A percentile compares a stretch with the other conserved stretches of the same genome.
These are phyloP conservation scores for Gasterosteus nipponicus DNA, from an alignment of 2,113 vertebrate species.

Conservation along the genomic window DNA sequence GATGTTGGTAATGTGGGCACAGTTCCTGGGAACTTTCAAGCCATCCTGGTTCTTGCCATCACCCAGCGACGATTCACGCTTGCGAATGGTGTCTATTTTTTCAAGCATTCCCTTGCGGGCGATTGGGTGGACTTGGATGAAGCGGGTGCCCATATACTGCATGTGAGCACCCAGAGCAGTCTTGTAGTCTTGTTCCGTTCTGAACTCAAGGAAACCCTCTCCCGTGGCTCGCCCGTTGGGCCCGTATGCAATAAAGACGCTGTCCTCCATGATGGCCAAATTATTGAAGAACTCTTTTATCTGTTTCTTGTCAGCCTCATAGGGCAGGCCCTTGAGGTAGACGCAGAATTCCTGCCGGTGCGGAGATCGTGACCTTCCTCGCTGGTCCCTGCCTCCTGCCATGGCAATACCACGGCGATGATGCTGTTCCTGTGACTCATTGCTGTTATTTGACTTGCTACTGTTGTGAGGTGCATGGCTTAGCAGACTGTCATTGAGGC, in stretches of 20 bases:
- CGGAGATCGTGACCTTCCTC: conserved; percentile 93
- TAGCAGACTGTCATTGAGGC: conserved; percentile 80
- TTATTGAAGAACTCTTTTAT: conserved; percentile 99
- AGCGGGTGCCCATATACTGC: conserved; percentile 97
- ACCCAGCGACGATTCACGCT: conserved; percentile 84
- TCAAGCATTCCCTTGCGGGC: conserved; percentile 96
- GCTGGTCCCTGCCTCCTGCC: conserved; percentile 80
- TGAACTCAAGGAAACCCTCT: conserved; percentile 97
- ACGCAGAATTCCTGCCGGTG: conserved; percentile 94
- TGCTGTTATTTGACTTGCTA: conserved; percentile 72
- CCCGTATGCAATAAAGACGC: conserved; percentile 96
- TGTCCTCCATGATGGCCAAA: conserved; percentile 94
- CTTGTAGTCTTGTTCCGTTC: conserved; percentile 93
- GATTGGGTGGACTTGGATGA: conserved; percentile 97
- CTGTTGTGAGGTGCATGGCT: conserved; percentile 76
- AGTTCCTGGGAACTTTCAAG: conserved; percentile 84
- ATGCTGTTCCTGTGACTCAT: conserved; percentile 68
- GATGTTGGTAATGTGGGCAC: conserved; percentile 96
- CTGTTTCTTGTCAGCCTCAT: conserved; percentile 97
- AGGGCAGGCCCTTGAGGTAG: conserved; percentile 96
- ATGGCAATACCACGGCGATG: conserved; percentile 73
- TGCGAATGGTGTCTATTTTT: conserved; percentile 94
- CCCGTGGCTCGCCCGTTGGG: conserved; percentile 96
- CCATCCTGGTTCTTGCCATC: conserved; percentile 90
- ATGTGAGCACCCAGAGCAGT: conserved; percentile 93